These are phyloP conservation scores for Drosophila sechellia DNA, from an alignment of 1,140 invertebrate species.

Conservation along the genomic window DNA sequence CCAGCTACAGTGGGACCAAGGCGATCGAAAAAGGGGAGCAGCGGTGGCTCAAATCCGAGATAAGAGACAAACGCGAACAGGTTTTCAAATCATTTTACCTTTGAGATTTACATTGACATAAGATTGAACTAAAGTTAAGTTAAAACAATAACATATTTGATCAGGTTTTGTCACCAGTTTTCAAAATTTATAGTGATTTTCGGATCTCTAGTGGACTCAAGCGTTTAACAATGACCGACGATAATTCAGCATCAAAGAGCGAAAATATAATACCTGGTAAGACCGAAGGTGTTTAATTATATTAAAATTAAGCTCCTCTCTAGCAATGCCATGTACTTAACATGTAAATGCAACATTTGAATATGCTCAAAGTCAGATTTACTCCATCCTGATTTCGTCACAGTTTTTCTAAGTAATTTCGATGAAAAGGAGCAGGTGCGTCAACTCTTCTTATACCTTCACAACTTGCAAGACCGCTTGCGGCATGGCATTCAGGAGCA, in stretches of 20 bases:
- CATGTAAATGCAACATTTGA: too few species aligned
- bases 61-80: too few species aligned
- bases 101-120: not conserved
- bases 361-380: too few species aligned
- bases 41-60: not conserved
- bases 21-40: not conserved
- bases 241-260: not conserved
- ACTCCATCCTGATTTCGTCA: too few species aligned
- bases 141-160: not conserved
- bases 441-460: constrained; percentile 50
- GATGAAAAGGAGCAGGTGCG: constrained; percentile 33
- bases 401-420: constrained; percentile 1
- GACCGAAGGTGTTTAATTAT: too few species aligned
- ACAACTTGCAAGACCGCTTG: constrained; percentile 41
- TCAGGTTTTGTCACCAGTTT: not conserved
- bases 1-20: constrained; percentile 36
- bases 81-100: not conserved
- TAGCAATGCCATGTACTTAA: too few species aligned
- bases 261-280: constrained; percentile 8
- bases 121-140: not conserved
- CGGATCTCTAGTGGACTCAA: too few species aligned
- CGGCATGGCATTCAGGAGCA: constrained; percentile 33
- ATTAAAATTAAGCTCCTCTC: too few species aligned
- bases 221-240: not conserved
- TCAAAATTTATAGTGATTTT: not conserved